Evolutionary conservation across 2,797 vertebrate genomes (phyloP).

Genomic region (Hyperoplus lanceolatus): DNA sequence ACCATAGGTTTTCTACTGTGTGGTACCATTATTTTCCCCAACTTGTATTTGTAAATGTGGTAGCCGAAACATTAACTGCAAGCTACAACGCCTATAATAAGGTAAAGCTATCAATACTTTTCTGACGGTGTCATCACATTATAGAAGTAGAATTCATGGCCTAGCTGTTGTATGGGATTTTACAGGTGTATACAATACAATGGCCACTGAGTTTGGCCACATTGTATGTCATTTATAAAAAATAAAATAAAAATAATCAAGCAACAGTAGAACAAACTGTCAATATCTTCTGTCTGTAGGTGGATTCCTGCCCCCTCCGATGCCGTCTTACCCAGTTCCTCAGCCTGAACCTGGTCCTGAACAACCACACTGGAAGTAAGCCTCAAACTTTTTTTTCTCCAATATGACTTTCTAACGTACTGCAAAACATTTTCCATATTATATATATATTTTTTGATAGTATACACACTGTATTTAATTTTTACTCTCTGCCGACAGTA

Average conservation of each 20-base stretch:
- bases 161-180: not conserved
- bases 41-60: not conserved
- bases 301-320: constrained; percentile 85
- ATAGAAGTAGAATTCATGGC: not conserved
- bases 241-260: not conserved
- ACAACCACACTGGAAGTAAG: constrained; percentile 84
- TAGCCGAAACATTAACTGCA: not conserved
- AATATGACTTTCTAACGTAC: not conserved
- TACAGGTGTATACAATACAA: not conserved
- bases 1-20: not conserved
- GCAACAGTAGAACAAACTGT: not conserved
- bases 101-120: not conserved
- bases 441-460: not conserved
- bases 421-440: not conserved
- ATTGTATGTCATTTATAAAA: not conserved
- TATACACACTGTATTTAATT: constrained; percentile 2
- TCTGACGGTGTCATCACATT: not conserved
- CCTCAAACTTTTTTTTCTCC: not conserved
- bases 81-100: not conserved
- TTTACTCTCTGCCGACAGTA: constrained; percentile 65
- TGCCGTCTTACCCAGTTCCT: constrained; percentile 73
- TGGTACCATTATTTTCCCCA: not conserved
- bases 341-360: constrained; percentile 71
- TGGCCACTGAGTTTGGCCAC: not conserved
- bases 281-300: constrained; percentile 60